Conservation (phyloP, 2,113 vertebrate genomes). For the Climacteris rufus region DNA sequence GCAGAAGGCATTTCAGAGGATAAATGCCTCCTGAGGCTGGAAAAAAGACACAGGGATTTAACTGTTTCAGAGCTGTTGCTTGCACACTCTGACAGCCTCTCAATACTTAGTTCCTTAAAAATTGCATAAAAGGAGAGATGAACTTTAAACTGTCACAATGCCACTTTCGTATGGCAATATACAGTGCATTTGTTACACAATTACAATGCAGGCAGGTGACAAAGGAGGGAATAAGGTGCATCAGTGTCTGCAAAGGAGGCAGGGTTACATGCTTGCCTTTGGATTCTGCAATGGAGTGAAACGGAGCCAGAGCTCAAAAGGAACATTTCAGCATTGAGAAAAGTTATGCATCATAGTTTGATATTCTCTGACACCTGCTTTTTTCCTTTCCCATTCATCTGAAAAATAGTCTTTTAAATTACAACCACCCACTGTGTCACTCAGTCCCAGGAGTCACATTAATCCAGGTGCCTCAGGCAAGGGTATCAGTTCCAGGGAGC, state of each 20-base stretch:
- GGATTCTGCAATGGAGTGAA: not conserved
- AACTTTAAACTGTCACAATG: not conserved
- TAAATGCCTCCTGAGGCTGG: not conserved
- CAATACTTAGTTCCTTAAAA: not conserved
- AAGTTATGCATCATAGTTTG: not conserved
- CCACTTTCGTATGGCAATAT: not conserved
- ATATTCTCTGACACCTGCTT: not conserved
- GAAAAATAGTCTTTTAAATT: not conserved
- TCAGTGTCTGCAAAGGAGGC: not conserved
- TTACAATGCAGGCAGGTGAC: not conserved
- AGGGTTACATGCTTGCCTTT: not conserved
- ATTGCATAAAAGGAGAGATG: not conserved
- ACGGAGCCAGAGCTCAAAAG: not conserved
- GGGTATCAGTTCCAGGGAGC: not conserved
- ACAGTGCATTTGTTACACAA: not conserved
- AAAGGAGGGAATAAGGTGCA: not conserved
- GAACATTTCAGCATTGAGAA: not conserved
- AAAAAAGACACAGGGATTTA: not conserved
- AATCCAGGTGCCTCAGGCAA: not conserved
- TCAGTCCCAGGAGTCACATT: not conserved
- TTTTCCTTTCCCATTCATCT: not conserved
- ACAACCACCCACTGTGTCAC: not conserved
- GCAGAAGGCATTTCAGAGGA: not conserved
- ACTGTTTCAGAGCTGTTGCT: not conserved
- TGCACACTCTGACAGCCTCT: not conserved